phyloP scores from a whole-genome alignment of 2,888 invertebrate genomes.

The Cylloceria caligata region DNA sequence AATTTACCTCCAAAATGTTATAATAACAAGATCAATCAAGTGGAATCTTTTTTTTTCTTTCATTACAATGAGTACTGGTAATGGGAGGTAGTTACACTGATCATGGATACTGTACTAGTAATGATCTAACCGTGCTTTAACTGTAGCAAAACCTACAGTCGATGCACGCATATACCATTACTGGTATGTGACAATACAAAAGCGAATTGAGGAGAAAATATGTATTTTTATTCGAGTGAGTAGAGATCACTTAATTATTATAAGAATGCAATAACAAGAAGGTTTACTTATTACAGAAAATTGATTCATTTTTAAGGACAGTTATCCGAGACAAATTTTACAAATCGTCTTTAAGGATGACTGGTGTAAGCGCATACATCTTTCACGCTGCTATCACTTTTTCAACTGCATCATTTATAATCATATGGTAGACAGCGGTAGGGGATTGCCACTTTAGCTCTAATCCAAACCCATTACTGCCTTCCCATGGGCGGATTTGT shows the following conservation, averaged over 20 bases:
- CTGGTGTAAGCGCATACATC: background rate
- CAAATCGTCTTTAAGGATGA: background rate
- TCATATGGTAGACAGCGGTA: background rate
- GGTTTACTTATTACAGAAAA: background rate
- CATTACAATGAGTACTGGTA: background rate
- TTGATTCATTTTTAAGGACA: background rate
- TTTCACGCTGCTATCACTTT: background rate
- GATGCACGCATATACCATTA: background rate
- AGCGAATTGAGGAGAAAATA: no score
- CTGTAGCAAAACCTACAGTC: background rate
- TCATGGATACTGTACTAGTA: background rate
- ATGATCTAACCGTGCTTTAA: background rate
- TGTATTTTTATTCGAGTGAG: background rate
- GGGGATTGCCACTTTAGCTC: constrained; percentile 31
- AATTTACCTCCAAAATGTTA: background rate
- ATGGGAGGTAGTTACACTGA: background rate
- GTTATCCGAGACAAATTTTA: background rate
- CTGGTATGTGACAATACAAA: background rate
- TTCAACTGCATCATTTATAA: constrained; percentile 31
- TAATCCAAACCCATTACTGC: constrained; percentile 39
- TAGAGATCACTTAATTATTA: background rate
- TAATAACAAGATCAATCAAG: background rate
- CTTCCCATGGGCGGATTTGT: constrained; percentile 21
- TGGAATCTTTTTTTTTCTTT: background rate
- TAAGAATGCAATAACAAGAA: background rate